Base-by-base conservation (phyloP, 2,797 vertebrate genomes). In the Thamnophis elegans region DNA sequence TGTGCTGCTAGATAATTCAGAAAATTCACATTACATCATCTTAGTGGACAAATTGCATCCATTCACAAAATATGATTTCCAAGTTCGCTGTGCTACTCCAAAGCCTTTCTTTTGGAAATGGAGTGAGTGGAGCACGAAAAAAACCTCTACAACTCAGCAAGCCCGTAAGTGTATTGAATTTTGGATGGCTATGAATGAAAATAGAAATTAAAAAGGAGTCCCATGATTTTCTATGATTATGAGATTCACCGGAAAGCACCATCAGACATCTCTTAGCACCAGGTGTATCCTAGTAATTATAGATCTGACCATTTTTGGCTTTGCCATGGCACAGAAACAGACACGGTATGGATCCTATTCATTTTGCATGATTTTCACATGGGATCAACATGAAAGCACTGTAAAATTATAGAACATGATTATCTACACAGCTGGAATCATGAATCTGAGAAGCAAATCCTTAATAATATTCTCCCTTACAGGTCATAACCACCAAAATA, bases 61-160 rank as follows among this genome's bases (percentile, higher is more conserved):
- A 0, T 97, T 97, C 42, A 97, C 97, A 4, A 68, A 62, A 2
- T 98, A 98, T 28, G 91, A 58, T 88, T 96, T 98, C 12, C 96
- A 96, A 65, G 95, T 98, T 54, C 97, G 97, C 20, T 98, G 98
- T 93, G 95, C 96, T 0, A 32, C 96, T 91, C 36, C 96, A 92
- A 95, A 97, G 47, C 95, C 95, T 85, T 98, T 98, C 92, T 98
- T 98, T 93, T 98, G 98, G 98, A 98, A 93, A 85, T 98, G 98
- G 98, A 98, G 98, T 93, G 95, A 93, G 47, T 98, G 98, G 98
- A 98, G 97, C 91, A 94, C 28, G 73, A 55, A 2, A 85, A 91
- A 93, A 59, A 94, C 94, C 0, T 94, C 97, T 55, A 94, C 92
- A 82, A 98, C 98, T 1, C 28, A 92, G 47, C 96, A 97, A 96